A percentile compares a stretch with the other conserved stretches of the same genome.
These are phyloP conservation scores for Meta bourneti DNA, from an alignment of 2,888 invertebrate genomes.

Conservation along the genomic window DNA sequence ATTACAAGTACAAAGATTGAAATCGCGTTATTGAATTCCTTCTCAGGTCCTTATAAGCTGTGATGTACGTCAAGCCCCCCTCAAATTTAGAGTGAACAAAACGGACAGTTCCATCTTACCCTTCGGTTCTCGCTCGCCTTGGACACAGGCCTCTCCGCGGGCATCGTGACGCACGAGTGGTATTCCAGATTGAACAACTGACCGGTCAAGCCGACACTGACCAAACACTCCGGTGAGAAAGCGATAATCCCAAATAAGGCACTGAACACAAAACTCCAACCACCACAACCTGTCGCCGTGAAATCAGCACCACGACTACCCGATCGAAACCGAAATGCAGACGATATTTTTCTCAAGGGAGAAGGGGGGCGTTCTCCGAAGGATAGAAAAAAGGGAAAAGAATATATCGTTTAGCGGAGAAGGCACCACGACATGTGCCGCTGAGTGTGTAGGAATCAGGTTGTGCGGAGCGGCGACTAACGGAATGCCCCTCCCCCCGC, in stretches of 20 bases:
- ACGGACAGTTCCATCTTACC: conserved; percentile 50
- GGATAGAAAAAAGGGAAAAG: conserved; percentile 13
- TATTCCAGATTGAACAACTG: conserved; percentile 71
- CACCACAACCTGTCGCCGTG: conserved; percentile 7
- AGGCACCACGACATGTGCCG: conserved; percentile 6
- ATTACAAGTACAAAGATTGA: too few species aligned
- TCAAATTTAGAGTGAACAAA: background rate
- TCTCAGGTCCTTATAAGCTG: too few species aligned
- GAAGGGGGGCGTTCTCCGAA: conserved; percentile 6
- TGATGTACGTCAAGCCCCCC: background rate
- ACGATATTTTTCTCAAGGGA: background rate
- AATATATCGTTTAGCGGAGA: conserved; percentile 18
- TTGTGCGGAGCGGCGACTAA: conserved; percentile 59
- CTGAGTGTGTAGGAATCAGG: conserved; percentile 26
- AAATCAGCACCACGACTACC: conserved; percentile 39
- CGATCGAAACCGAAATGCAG: conserved; percentile 1
- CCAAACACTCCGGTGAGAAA: background rate
- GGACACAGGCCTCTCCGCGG: conserved; percentile 74
- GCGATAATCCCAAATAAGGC: background rate
- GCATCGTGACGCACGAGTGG: conserved; percentile 68
- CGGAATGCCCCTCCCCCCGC: conserved; percentile 71
- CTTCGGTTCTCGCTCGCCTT: conserved; percentile 76
- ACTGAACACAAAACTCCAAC: background rate
- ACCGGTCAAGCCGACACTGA: conserved; percentile 2
- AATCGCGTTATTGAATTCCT: too few species aligned